These are phyloP conservation scores for Poeciliopsis prolifica DNA, from an alignment of 2,113 vertebrate species.

Conservation along the genomic window DNA sequence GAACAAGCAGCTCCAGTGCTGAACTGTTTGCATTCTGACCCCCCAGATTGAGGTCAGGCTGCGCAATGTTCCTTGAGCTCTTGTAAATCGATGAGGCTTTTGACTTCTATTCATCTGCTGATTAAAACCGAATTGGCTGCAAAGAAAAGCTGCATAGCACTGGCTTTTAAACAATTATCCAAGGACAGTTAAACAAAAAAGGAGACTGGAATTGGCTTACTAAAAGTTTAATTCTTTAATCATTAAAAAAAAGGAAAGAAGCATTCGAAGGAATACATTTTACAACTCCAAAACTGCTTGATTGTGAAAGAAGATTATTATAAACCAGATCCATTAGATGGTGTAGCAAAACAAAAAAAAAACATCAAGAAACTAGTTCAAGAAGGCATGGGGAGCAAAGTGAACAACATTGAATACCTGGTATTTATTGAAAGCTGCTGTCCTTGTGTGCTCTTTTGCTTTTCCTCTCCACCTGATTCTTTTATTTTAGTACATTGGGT, in stretches of 20 bases:
- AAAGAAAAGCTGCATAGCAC: constrained; percentile 27
- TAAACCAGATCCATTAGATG: too few relatives aligned
- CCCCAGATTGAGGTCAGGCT: constrained; percentile 11
- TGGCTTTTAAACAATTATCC: constrained; percentile 34
- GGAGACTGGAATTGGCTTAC: not conserved
- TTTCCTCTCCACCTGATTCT: too few relatives aligned
- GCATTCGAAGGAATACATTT: not conserved
- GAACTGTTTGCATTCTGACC: constrained; percentile 21
- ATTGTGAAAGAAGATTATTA: too few relatives aligned
- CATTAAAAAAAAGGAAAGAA: too few relatives aligned
- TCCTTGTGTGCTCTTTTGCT: too few relatives aligned
- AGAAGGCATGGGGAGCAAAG: too few relatives aligned
- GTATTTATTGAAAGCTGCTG: too few relatives aligned
- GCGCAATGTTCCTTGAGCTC: constrained; percentile 16
- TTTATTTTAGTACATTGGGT: not conserved
- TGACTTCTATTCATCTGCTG: constrained; percentile 1
- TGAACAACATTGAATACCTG: too few relatives aligned
- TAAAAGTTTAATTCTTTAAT: too few relatives aligned
- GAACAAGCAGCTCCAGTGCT: not conserved
- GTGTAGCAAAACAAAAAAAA: too few relatives aligned
- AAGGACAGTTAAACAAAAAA: constrained; percentile 22
- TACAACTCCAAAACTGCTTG: not conserved
- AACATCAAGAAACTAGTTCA: too few relatives aligned
- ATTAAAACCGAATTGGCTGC: constrained; percentile 12
- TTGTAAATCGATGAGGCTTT: constrained; percentile 42